A percentile compares a stretch with the other conserved stretches of the same genome.
phyloP scores from a whole-genome alignment of 2,888 invertebrate species.

The Cerastis leucographa region DNA sequence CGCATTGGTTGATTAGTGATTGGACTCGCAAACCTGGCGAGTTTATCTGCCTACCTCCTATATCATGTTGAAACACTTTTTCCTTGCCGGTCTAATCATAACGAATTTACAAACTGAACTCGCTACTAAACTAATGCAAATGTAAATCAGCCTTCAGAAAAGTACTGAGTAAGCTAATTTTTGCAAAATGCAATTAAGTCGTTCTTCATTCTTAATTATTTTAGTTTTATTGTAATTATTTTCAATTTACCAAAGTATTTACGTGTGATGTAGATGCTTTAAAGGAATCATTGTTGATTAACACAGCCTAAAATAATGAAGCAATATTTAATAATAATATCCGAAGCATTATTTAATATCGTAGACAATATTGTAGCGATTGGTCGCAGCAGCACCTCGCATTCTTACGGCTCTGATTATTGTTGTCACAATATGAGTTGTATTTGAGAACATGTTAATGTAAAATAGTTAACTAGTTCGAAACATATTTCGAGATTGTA shows the following conservation, averaged over 20 bases:
- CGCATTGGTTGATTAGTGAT: neutral
- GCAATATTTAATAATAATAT: conserved; percentile 45
- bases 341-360: conserved; percentile 34
- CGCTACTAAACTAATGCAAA: neutral
- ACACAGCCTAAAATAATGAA: conserved; percentile 35
- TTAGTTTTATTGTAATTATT: conserved; percentile 82
- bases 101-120: neutral
- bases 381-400: conserved; percentile 34
- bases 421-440: conserved; percentile 47
- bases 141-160: conserved; percentile 36
- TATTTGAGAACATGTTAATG: conserved; percentile 42
- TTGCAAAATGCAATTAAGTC: conserved; percentile 52
- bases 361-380: conserved; percentile 43
- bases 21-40: neutral
- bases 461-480: conserved; percentile 22
- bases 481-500: conserved; percentile 30
- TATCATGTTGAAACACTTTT: neutral
- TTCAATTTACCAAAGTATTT: conserved; percentile 88
- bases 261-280: conserved; percentile 70
- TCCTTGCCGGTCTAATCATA: neutral
- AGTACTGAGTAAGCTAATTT: conserved; percentile 62
- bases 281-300: conserved; percentile 43
- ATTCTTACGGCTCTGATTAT: conserved; percentile 49
- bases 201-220: conserved; percentile 72
- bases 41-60: neutral